Conservation (phyloP, 2,797 vertebrate genomes). For the Lagocephalus sceleratus region DNA sequence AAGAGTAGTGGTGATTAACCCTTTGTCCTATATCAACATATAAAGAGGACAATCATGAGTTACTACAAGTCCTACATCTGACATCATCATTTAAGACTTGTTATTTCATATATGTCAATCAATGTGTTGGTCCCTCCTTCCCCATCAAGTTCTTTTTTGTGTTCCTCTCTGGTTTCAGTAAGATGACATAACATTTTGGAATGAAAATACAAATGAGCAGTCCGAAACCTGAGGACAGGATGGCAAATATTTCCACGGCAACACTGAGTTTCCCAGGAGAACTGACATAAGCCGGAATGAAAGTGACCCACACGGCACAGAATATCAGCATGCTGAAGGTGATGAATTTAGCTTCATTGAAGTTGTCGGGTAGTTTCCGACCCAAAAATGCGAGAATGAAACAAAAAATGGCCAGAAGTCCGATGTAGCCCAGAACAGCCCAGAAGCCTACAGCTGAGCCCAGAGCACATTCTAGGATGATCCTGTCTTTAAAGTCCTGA, state of each 20-base stretch:
- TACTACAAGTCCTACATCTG: conserved; percentile 20
- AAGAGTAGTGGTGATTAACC: no score
- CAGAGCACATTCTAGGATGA: conserved; percentile 6
- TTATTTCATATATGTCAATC: no score
- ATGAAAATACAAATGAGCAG: conserved; percentile 47
- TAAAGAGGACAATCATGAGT: not conserved
- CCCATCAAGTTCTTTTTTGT: conserved; percentile 5
- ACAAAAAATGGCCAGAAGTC: conserved; percentile 3
- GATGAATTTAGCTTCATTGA: conserved; percentile 73
- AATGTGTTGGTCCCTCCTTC: not conserved
- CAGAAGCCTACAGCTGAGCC: conserved; percentile 2
- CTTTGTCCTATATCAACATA: no score
- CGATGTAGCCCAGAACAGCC: conserved; percentile 1
- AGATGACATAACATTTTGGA: conserved; percentile 67
- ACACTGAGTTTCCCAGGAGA: conserved; percentile 73
- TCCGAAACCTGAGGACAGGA: conserved; percentile 68
- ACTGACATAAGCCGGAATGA: conserved; percentile 74
- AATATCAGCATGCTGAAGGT: conserved; percentile 77
- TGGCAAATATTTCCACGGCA: conserved; percentile 76
- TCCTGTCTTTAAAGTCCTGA: conserved; percentile 16
- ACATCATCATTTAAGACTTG: no score
- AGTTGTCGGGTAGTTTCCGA: conserved; percentile 68
- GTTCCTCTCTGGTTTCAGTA: conserved; percentile 8
- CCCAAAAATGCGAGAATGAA: conserved; percentile 58
- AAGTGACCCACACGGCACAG: conserved; percentile 71